These are phyloP conservation scores for Sternarchorhynchus goeldii DNA, from an alignment of 2,797 vertebrate species.

Conservation along the genomic window DNA sequence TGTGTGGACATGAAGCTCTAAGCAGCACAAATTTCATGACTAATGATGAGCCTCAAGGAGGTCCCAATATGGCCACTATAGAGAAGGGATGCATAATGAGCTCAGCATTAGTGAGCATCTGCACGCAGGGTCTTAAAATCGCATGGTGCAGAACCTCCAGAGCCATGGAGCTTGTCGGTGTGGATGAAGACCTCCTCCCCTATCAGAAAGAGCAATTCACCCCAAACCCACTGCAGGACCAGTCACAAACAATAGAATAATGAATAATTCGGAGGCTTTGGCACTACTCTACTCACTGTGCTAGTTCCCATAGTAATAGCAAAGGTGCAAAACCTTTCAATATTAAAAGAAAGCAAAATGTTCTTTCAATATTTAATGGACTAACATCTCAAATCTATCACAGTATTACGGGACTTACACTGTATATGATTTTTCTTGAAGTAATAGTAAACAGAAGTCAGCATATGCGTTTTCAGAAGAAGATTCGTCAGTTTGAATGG, in stretches of 20 bases:
- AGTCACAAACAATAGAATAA: constrained; percentile 32
- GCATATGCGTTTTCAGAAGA: not conserved
- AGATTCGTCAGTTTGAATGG: too few relatives aligned
- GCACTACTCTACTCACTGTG: not conserved
- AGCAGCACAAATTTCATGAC: too few relatives aligned
- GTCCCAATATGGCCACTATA: too few relatives aligned
- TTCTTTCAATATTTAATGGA: constrained; percentile 30
- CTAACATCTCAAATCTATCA: not conserved
- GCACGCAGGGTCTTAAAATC: not conserved
- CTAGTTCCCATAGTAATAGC: constrained; percentile 7
- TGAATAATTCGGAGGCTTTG: constrained; percentile 1
- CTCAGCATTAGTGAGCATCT: constrained; percentile 1
- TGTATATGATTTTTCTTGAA: constrained; percentile 1
- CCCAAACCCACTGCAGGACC: constrained; percentile 3
- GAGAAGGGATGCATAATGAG: too few relatives aligned
- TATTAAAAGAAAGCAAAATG: not conserved
- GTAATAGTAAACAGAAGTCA: constrained; percentile 1
- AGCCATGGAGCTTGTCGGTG: constrained; percentile 1
- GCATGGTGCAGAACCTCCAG: not conserved
- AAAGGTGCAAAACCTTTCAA: not conserved
- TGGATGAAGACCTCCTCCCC: not conserved
- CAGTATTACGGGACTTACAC: not conserved
- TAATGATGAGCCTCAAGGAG: too few relatives aligned
- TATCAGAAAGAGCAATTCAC: constrained; percentile 15
- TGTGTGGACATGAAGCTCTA: too few relatives aligned